Base-by-base conservation (phyloP, 2,888 invertebrate species). In the Cetonia aurata region DNA sequence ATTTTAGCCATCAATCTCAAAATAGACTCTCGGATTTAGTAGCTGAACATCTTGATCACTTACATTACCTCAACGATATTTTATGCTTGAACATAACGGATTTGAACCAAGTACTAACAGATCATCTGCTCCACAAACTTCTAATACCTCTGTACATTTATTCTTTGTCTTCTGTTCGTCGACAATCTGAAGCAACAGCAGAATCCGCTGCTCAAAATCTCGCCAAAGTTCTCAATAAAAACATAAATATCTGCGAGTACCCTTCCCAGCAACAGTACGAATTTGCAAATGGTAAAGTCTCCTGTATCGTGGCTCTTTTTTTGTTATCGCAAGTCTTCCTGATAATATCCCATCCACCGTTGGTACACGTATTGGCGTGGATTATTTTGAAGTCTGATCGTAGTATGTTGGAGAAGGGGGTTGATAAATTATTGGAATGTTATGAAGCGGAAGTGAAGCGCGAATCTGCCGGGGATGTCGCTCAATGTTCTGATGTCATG, bases 41-140 rank as follows among this genome's bases (percentile, higher is more conserved):
- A 1, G 98, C 98, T 0, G 98, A 98, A 85, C 98, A 99, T 84
- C 86, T 99, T 75, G 99, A 99, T 85, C 97, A 99, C 83, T 88
- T 99, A 12, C 98, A 99, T 85, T 99, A 99, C 83, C 88, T 99
- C 69, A 99, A 98, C 82, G 99, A 99, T 82, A 99, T 99, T 78
- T 88, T 99, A 17, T 92, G 95, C 80, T 88, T 99, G 70, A 92
- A 96, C 82, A 97, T 98, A 77, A 92, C 93, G 65, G 95, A 96
- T 80, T 87, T 99, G 67, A 99, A 98, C 85, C 94, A 95, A 79
- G 96, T 98, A 56, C 86, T 99, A 68, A 95, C 96, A 0, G 96
- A 98, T 83, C 98, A 99, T 85, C 87, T 99, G 71, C 87, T 99
- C 74, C 95, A 98, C 85, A 94, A 96, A 84, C 88, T 99, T 1